These are phyloP conservation scores for Pseudachorutes palmiensis DNA, from an alignment of 1,140 invertebrate genomes.

Conservation along the genomic window DNA sequence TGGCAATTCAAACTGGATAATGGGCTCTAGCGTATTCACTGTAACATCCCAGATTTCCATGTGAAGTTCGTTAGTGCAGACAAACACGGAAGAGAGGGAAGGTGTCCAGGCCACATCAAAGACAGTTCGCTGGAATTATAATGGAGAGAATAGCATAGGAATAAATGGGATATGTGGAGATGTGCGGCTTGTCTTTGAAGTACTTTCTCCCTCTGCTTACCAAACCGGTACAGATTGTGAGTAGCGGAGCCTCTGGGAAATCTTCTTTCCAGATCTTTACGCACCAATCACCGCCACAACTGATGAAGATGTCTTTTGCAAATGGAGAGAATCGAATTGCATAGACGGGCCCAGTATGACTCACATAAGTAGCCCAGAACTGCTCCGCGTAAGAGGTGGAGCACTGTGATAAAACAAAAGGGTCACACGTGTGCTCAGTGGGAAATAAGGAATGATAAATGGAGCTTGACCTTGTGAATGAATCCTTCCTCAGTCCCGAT, in stretches of 20 bases:
- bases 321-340: constrained; percentile 48
- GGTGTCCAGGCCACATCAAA: constrained; percentile 50
- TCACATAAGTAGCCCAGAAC: constrained; percentile 27
- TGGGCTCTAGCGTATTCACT: constrained; percentile 36
- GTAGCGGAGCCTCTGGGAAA: constrained; percentile 16
- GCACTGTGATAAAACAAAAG: constrained; percentile 24
- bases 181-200: not conserved
- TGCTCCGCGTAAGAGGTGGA: constrained; percentile 30
- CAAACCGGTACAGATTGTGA: constrained; percentile 29
- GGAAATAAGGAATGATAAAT: no score
- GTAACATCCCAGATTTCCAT: constrained; percentile 37
- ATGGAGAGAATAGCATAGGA: not conserved
- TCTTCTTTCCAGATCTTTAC: constrained; percentile 51
- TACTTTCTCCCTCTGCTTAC: constrained; percentile 19
- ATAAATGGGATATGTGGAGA: not conserved
- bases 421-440: no score
- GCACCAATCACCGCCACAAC: constrained; percentile 51
- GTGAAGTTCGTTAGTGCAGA: constrained; percentile 45
- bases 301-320: constrained; percentile 49
- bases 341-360: constrained; percentile 49
- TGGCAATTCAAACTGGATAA: constrained; percentile 23
- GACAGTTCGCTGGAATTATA: constrained; percentile 46
- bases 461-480: constrained; percentile 37
- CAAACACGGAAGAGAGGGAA: constrained; percentile 51
- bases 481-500: constrained; percentile 37